These are phyloP conservation scores for Neocloeon triangulifer DNA, from an alignment of 1,140 invertebrate species.

Conservation along the genomic window DNA sequence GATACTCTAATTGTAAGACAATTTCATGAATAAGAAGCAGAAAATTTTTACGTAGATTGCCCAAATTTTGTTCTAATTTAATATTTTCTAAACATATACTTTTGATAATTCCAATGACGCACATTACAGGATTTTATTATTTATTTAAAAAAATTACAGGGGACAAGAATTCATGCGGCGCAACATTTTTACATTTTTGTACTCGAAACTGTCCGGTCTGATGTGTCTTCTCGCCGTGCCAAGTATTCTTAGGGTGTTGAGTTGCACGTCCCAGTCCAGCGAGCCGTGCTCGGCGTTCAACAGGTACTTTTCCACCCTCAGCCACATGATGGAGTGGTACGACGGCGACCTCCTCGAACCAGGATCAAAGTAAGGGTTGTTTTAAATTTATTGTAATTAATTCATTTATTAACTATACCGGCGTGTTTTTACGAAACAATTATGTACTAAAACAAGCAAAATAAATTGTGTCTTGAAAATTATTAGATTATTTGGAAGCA, in stretches of 20 bases:
- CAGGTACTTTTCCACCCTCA: conserved; percentile 47
- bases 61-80: not conserved
- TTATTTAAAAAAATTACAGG: conserved; percentile 16
- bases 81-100: not conserved
- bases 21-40: not conserved
- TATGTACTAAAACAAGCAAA: no score
- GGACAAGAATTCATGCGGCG: conserved; percentile 37
- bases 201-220: conserved; percentile 33
- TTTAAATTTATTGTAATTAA: no score
- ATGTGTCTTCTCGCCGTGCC: conserved; percentile 34
- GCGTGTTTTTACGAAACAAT: no score
- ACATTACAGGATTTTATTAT: not conserved
- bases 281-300: conserved; percentile 38
- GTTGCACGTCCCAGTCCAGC: conserved; percentile 37
- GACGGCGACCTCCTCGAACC: conserved; percentile 25
- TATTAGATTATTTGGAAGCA: no score
- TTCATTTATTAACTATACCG: no score
- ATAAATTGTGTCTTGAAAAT: no score
- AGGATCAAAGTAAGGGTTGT: conserved; percentile 12
- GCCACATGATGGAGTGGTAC: conserved; percentile 53
- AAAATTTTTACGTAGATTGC: not conserved
- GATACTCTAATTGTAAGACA: no score
- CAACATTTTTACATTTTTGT: conserved; percentile 30
- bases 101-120: not conserved
- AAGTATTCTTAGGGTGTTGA: conserved; percentile 33